Percentiles rank a stretch among this genome's conserved stretches.
Evolutionary conservation across 2,888 invertebrate genomes (phyloP).

Genomic region (Smittia sp.): DNA sequence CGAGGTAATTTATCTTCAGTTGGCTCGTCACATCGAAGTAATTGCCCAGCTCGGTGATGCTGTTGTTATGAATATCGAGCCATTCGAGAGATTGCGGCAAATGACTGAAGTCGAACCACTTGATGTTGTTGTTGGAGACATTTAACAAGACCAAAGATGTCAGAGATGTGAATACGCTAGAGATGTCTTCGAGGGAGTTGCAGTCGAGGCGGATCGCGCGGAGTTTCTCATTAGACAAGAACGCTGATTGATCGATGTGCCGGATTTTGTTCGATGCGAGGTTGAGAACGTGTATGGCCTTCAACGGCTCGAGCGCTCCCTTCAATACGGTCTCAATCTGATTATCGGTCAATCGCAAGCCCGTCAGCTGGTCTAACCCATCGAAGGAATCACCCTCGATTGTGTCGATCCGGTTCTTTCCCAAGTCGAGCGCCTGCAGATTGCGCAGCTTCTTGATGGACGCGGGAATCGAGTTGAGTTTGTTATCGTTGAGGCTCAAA

Average conservation of each 20-base stretch:
- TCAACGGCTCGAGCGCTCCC: slow-evolving; percentile 69
- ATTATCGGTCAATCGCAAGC: slow-evolving; percentile 76
- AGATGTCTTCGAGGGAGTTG: slow-evolving; percentile 73
- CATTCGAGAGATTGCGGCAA: slow-evolving; percentile 73
- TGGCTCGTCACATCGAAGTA: slow-evolving; percentile 66
- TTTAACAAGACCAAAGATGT: slow-evolving; percentile 76
- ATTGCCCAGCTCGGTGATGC: slow-evolving; percentile 71
- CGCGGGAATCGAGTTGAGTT: slow-evolving; percentile 66
- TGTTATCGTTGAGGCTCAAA: slow-evolving; percentile 71
- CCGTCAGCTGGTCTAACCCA: slow-evolving; percentile 71
- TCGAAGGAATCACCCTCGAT: slow-evolving; percentile 70
- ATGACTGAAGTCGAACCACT: slow-evolving; percentile 78
- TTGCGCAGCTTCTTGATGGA: slow-evolving; percentile 68
- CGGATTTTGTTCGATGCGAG: slow-evolving; percentile 75
- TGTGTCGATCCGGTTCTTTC: slow-evolving; percentile 73
- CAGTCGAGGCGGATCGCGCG: slow-evolving; percentile 75
- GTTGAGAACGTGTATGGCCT: slow-evolving; percentile 73
- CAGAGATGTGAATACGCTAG: slow-evolving; percentile 71
- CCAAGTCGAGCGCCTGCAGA: slow-evolving; percentile 74
- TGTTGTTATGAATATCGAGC: slow-evolving; percentile 78
- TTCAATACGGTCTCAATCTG: slow-evolving; percentile 72
- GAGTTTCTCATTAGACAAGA: slow-evolving; percentile 69
- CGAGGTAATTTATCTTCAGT: slow-evolving; percentile 70
- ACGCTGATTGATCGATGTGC: slow-evolving; percentile 74
- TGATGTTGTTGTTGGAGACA: slow-evolving; percentile 73